phyloP scores from a whole-genome alignment of 2,888 invertebrate genomes.

The Dilophus febrilis region DNA sequence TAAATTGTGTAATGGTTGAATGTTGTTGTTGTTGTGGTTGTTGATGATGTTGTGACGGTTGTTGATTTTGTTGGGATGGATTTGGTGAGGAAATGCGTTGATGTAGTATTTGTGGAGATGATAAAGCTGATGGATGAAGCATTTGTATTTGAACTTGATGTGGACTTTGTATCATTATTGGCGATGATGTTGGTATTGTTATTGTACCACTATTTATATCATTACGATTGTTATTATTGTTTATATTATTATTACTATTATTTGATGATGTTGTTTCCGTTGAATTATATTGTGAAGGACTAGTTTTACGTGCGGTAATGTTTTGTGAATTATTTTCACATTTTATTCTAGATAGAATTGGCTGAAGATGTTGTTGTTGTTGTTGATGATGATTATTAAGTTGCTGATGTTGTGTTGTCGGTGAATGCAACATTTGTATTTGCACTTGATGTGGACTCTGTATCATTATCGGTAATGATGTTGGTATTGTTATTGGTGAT shows the following conservation, averaged over 20 bases:
- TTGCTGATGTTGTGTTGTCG: slow-evolving; percentile 13
- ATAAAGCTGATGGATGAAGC: slow-evolving; percentile 4
- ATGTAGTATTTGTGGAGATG: slow-evolving; percentile 3
- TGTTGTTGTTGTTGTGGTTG: slow-evolving; percentile 6
- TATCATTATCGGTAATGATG: slow-evolving; percentile 6
- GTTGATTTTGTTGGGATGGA: slow-evolving; percentile 7
- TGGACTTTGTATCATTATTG: slow-evolving; percentile 4
- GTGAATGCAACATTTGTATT: slow-evolving; percentile 23
- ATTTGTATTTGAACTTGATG: slow-evolving; percentile 10
- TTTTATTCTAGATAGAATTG: slow-evolving; percentile 9
- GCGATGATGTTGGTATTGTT: slow-evolving; percentile 2
- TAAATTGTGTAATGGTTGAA: background rate
- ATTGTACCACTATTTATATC: background rate
- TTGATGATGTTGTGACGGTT: slow-evolving; percentile 19
- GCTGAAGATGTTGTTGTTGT: slow-evolving; percentile 20
- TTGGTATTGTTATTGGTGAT: slow-evolving; percentile 12
- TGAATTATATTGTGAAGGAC: too few relatives aligned
- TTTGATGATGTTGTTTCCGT: slow-evolving; percentile 5
- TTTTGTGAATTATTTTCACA: background rate
- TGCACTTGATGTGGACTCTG: slow-evolving; percentile 24
- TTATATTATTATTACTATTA: slow-evolving; percentile 19
- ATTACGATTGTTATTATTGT: slow-evolving; percentile 5
- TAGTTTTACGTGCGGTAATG: too few relatives aligned
- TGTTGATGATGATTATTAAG: too few relatives aligned
- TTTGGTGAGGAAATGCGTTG: background rate